Conservation (phyloP, 53 echinoderm and acorn worm species). For the Mesocentrotus franciscanus region DNA sequence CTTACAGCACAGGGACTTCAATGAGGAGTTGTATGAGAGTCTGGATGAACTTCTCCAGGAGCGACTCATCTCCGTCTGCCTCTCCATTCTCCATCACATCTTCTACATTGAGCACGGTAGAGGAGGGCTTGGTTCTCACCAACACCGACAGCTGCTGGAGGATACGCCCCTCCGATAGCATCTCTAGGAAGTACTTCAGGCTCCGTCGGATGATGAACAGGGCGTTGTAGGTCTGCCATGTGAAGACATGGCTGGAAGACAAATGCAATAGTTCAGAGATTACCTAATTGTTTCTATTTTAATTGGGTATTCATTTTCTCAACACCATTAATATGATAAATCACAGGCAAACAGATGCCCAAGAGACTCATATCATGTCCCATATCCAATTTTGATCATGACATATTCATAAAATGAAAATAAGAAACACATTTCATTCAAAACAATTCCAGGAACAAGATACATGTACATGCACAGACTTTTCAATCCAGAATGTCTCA, state of each 20-base stretch:
- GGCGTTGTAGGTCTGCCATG: slow-evolving; percentile 99
- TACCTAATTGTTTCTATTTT: too few species aligned
- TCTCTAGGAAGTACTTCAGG: slow-evolving; percentile 92
- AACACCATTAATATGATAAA: background rate
- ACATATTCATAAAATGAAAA: background rate
- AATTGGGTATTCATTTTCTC: background rate
- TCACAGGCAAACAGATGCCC: too few species aligned
- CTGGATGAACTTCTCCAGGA: slow-evolving; percentile 88
- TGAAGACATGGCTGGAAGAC: slow-evolving; percentile 81
- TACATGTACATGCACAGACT: background rate
- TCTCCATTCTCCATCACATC: slow-evolving; percentile 63
- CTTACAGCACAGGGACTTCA: slow-evolving; percentile 98
- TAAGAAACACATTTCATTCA: background rate
- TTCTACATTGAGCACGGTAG: slow-evolving; percentile 71
- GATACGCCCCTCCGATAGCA: slow-evolving; percentile 94
- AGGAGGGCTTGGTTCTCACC: slow-evolving; percentile 57
- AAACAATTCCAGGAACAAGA: background rate
- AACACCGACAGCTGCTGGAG: slow-evolving; percentile 85
- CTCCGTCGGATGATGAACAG: slow-evolving; percentile 94
- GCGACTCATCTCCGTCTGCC: slow-evolving; percentile 62
- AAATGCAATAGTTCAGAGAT: background rate
- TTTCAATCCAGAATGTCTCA: background rate
- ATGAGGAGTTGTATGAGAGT: slow-evolving; percentile 85
- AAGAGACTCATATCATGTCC: too few species aligned
- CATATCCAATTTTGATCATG: background rate